These are phyloP conservation scores for Peromyscus californicus DNA, from an alignment of 2,113 vertebrate species.

Conservation along the genomic window DNA sequence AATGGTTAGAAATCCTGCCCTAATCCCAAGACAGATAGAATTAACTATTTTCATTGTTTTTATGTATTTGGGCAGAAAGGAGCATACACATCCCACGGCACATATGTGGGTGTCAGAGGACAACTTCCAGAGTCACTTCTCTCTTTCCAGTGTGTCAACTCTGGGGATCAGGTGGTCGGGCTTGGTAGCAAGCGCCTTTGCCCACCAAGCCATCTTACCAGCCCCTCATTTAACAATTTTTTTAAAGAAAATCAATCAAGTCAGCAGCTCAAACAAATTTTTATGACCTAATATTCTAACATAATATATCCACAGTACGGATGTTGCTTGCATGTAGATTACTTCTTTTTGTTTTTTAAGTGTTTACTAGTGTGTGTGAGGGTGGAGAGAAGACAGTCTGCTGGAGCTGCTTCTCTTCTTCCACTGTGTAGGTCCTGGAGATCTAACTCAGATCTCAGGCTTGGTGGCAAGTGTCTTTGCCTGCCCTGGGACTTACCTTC, in stretches of 20 bases:
- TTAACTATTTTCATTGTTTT: not conserved
- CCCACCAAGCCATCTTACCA: not conserved
- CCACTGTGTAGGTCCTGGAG: not conserved
- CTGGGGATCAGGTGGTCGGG: not conserved
- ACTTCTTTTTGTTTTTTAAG: not conserved
- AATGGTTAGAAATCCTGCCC: not conserved
- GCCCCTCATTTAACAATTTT: not conserved
- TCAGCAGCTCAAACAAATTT: not conserved
- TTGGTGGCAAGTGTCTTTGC: not conserved
- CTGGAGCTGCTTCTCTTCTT: not conserved
- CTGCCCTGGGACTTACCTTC: not conserved
- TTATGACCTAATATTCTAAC: not conserved
- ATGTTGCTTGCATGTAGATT: not conserved
- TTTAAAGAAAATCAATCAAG: not conserved
- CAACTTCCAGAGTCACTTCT: not conserved
- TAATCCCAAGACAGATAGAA: not conserved
- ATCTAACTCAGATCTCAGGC: not conserved
- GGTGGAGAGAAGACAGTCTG: not conserved
- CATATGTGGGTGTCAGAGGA: not conserved
- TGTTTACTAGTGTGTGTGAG: not conserved
- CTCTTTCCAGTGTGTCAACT: not conserved
- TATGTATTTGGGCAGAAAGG: not conserved
- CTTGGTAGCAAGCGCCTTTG: not conserved
- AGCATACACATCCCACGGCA: not conserved
- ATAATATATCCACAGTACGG: not conserved